Conservation (phyloP, 2,797 vertebrate species). For the Mareca strepera region DNA sequence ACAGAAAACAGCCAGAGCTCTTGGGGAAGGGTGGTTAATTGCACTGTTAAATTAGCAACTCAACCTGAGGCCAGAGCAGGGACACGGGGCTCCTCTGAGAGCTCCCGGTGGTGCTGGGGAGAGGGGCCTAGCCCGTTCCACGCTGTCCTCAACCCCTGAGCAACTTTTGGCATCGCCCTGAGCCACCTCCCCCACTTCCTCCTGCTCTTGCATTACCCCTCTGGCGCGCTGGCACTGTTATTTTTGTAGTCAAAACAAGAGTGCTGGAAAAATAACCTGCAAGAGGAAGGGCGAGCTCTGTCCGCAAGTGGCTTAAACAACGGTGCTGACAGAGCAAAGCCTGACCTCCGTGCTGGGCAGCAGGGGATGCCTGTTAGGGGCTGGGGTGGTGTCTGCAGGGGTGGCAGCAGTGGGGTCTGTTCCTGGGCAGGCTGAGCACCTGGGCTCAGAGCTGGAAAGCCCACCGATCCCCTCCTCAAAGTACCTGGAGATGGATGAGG, state of each 20-base stretch:
- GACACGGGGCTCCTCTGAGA: not conserved
- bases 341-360: not conserved
- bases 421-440: not conserved
- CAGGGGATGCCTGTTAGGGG: rapidly evolving
- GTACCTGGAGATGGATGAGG: too few relatives aligned
- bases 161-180: not conserved
- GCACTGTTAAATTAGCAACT: not conserved
- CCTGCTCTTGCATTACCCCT: not conserved
- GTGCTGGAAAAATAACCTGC: not conserved
- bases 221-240: not conserved
- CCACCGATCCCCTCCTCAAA: too few relatives aligned
- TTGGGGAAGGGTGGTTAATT: not conserved
- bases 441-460: too few relatives aligned
- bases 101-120: not conserved
- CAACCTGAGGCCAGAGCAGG: not conserved
- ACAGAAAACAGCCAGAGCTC: not conserved
- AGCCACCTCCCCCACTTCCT: not conserved
- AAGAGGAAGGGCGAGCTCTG: not conserved
- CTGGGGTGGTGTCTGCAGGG: not conserved
- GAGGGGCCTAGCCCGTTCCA: not conserved
- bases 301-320: not conserved
- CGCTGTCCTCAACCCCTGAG: not conserved
- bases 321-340: not conserved
- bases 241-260: constrained; percentile 25
- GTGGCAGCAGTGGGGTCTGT: not conserved